Conservation (phyloP, 2,888 invertebrate genomes). For the Tigriopus californicus region DNA sequence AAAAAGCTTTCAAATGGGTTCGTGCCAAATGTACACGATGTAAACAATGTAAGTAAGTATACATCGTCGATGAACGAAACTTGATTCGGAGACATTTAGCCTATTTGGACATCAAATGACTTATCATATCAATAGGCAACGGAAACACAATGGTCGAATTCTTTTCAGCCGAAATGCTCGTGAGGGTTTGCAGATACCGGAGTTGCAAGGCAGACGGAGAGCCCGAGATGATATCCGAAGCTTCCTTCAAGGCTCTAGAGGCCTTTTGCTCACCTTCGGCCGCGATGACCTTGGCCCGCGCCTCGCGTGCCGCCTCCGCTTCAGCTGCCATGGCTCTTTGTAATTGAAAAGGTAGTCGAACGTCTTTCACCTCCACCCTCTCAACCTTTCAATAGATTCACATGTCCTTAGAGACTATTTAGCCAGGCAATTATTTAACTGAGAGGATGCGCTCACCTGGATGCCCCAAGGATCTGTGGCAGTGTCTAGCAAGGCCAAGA, state of each 20-base stretch:
- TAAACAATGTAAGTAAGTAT: no score
- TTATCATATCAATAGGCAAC: conserved; percentile 3
- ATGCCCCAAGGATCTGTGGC: conserved; percentile 10
- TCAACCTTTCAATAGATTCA: neutral
- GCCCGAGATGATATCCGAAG: conserved; percentile 10
- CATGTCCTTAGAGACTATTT: neutral
- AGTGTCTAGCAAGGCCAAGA: neutral
- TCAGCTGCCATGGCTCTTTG: conserved; percentile 11
- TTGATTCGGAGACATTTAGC: no score
- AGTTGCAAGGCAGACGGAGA: conserved; percentile 6
- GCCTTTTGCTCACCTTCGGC: conserved; percentile 15
- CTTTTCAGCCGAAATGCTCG: conserved; percentile 6
- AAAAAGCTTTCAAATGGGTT: no score
- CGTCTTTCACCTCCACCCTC: conserved; percentile 5
- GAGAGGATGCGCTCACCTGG: neutral
- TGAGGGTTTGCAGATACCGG: conserved; percentile 13
- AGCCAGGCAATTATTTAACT: neutral
- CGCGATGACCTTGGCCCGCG: conserved; percentile 12
- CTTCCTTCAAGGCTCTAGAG: conserved; percentile 6
- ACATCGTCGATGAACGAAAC: no score
- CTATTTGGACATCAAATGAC: no score
- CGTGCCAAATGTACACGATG: no score
- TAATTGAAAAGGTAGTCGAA: conserved; percentile 1
- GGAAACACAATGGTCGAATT: conserved; percentile 14
- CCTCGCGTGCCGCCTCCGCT: conserved; percentile 9